Evolutionary conservation across 2,797 vertebrate species (phyloP), one percentile per base, ranked within the genome.

Genomic region (Gambelia wislizenii): DNA sequence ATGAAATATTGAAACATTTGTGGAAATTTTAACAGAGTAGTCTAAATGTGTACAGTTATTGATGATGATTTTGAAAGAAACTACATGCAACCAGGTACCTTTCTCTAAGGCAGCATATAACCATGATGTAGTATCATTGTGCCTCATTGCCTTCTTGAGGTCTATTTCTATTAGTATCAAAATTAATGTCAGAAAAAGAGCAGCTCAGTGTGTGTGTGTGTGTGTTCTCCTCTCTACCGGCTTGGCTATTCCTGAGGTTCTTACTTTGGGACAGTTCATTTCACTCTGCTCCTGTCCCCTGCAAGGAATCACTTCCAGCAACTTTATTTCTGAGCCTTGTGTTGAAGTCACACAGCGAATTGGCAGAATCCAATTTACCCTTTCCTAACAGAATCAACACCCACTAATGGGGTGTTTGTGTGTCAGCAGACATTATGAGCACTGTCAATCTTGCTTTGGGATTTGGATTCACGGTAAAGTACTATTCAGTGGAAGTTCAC

Each of bases 341-440:
- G 52, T n/a, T 79, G 47, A 72, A 79, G 25, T 54, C 25, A 87
- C n/a, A 80, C 12, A n/a, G 64, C 4, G 44, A 69, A 69, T 42
- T 87, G 76, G 61, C 61, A 86, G 39, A 85, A 85, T 75, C 36
- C 83, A 64, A 64, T 86, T 86, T 77, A 86, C 30, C 72, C 72
- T 85, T 75, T 75, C 74, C 54, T 49, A 86, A 42, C 74, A 86
- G 74, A 77, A 77, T 49, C 74, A 77, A 77, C 39, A 77, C 84
- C 74, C 77, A 61, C 56, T 86, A 59, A 86, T 76, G 61, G 72
- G 54, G 39, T 85, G 39, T 86, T 77, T 64, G 56, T 61, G 18
- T 85, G 72, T 77, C 74, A 36, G 30, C 56, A 86, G 84, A 44
- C 84, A 86, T 64, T 86, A 44, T 86, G 12, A 84, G n/a, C 33